Evolutionary conservation across 2,113 vertebrate species (phyloP).

Genomic region (Hyperopisus bebe): DNA sequence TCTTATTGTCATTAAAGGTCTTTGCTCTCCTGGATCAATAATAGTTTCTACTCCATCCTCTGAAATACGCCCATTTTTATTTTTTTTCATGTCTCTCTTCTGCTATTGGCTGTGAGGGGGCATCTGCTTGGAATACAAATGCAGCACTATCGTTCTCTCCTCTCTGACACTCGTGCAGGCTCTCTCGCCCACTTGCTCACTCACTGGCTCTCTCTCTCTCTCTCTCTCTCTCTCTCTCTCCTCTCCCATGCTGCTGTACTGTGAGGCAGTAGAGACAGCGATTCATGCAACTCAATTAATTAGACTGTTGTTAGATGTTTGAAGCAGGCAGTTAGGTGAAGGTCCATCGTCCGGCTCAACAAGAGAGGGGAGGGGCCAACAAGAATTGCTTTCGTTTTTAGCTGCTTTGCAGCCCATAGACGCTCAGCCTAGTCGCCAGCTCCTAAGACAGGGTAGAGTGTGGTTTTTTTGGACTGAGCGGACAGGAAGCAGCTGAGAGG

Average conservation of each 20-base stretch:
- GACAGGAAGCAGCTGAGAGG: not conserved
- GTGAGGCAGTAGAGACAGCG: not conserved
- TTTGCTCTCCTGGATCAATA: not conserved
- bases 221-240: not conserved
- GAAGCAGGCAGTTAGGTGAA: not conserved
- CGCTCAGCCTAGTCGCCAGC: not conserved
- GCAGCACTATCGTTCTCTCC: slow-evolving; percentile 1
- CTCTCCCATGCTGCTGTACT: not conserved
- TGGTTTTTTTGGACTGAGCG: not conserved
- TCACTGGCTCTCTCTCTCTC: not conserved
- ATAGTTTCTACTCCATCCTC: not conserved
- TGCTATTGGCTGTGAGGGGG: slow-evolving; percentile 6
- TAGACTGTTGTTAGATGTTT: not conserved
- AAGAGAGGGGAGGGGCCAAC: not conserved
- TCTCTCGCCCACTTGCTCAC: not conserved
- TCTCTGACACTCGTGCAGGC: slow-evolving; percentile 4
- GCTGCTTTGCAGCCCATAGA: not conserved
- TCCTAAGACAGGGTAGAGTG: not conserved
- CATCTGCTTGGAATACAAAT: slow-evolving; percentile 13
- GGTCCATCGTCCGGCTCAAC: not conserved
- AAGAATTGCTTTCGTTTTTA: not conserved
- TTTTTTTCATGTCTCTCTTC: not conserved
- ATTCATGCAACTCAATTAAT: slow-evolving; percentile 8
- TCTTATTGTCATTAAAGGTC: not conserved
- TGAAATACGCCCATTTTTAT: not conserved